These are phyloP conservation scores for Agrypnia vestita DNA, from an alignment of 1,140 invertebrate genomes.

Conservation along the genomic window DNA sequence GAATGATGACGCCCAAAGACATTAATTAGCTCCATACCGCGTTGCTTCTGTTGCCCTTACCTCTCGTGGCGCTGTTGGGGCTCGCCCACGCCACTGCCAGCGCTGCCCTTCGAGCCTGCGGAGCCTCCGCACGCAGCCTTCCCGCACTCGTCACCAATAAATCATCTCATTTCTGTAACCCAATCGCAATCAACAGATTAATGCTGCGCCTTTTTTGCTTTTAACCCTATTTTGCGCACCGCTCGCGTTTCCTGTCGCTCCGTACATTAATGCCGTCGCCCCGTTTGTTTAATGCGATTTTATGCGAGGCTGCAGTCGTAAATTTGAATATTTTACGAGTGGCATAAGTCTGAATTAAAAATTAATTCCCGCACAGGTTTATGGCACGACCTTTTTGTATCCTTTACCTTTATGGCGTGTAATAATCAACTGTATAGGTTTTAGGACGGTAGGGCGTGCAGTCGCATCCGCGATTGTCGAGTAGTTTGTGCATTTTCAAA, in stretches of 20 bases:
- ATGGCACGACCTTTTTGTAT: slow-evolving; percentile 11
- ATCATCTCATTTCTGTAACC: not conserved
- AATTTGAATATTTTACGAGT: slow-evolving; percentile 40
- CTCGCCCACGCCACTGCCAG: not conserved
- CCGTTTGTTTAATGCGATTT: slow-evolving; percentile 29
- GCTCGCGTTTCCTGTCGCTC: slow-evolving; percentile 1
- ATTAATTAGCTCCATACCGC: slow-evolving; percentile 8
- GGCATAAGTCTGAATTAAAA: slow-evolving; percentile 12
- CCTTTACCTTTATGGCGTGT: slow-evolving; percentile 12
- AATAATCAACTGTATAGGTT: slow-evolving; percentile 15
- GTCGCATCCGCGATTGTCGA: not conserved
- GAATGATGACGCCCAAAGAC: slow-evolving; percentile 21
- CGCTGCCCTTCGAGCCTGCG: not conserved
- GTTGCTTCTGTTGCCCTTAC: slow-evolving; percentile 3
- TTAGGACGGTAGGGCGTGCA: not conserved
- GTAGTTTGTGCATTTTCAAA: not conserved
- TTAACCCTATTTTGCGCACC: not conserved
- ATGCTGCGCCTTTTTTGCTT: slow-evolving; percentile 1
- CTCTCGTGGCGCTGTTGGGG: not conserved
- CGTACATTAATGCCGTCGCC: not conserved
- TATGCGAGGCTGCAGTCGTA: slow-evolving; percentile 11
- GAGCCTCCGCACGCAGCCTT: not conserved
- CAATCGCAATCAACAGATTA: not conserved
- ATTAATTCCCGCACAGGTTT: slow-evolving; percentile 12
- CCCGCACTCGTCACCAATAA: not conserved